Evolutionary conservation across 2,113 vertebrate genomes (phyloP), one percentile per base, ranked within the genome.

Genomic region (Dicrurus megarhynchus): DNA sequence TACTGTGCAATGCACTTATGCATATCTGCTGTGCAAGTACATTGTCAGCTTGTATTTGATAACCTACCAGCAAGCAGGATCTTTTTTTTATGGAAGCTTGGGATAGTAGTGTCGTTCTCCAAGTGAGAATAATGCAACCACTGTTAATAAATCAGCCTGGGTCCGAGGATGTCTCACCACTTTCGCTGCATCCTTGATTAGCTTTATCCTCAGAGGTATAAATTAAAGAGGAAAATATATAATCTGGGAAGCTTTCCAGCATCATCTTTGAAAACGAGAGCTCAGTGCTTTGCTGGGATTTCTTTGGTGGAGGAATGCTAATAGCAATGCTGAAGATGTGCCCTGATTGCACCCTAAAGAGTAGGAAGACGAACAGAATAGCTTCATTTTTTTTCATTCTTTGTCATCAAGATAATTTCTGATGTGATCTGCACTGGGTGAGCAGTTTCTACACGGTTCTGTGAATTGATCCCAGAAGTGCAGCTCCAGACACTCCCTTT

Each of bases 211-310:
- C 88, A 84, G 92, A 84, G 92, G 94, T 84, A 93, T 92, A 96
- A 94, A 95, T 96, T 96, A 96, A 91, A 89, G 83, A 65, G 86
- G 80, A 94, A 95, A 97, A 95, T 87, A 78, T 30, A 92, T 93
- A 96, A 96, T 90, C 93, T 91, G 88, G 92, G 90, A 97, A 95
- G 86, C 64, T 89, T 94, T 94, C 92, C 94, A 95, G 84, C 86
- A 84, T 92, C 92, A 50, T 93, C 83, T 78, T 92, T 94, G 77
- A 94, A 96, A 96, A 89, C 75, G 55, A 82, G 92, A 89, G 90
- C 93, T 92, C 84, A 33, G 4, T 57, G 74, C 75, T 92, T 89
- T 84, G 76, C 92, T 71, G 92, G 76, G 76, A 42, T 82, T 83
- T 81, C 86, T 92, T 90, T 78, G 88, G 85, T 87, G 74, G 80